Conservation (phyloP, 2,888 invertebrate genomes). For the Willowsia nigromaculata region DNA sequence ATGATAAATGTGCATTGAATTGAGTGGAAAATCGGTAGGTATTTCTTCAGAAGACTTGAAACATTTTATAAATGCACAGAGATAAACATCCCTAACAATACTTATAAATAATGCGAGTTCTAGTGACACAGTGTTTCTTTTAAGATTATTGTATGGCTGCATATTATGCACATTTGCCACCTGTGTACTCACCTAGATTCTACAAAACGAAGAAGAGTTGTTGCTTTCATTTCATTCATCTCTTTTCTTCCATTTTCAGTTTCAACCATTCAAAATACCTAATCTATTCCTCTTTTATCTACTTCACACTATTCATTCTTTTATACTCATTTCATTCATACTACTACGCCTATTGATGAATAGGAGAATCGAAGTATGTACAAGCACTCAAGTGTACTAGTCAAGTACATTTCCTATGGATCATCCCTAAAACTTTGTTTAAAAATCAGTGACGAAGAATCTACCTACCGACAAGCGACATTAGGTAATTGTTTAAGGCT, state of each 20-base stretch:
- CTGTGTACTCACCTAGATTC: slow-evolving; percentile 45
- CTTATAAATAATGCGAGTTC: too few relatives aligned
- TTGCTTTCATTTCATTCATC: slow-evolving; percentile 49
- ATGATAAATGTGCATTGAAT: neutral
- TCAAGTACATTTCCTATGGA: neutral
- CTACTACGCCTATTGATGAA: slow-evolving; percentile 2
- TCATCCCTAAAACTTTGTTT: neutral
- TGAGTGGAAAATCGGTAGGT: slow-evolving; percentile 10
- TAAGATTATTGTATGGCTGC: too few relatives aligned
- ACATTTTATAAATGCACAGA: neutral
- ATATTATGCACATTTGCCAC: slow-evolving; percentile 4
- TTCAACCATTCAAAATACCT: slow-evolving; percentile 52
- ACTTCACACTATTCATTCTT: slow-evolving; percentile 19
- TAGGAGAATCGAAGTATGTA: neutral
- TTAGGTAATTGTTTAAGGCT: too few relatives aligned
- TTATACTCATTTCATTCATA: slow-evolving; percentile 26
- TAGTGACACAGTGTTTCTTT: too few relatives aligned
- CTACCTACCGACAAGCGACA: too few relatives aligned
- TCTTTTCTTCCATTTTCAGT: slow-evolving; percentile 32
- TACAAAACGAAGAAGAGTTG: slow-evolving; percentile 26
- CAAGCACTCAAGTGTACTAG: neutral
- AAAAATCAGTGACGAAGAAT: neutral
- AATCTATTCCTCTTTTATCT: slow-evolving; percentile 44
- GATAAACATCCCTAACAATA: neutral
- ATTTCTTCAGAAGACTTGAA: neutral